phyloP scores from a whole-genome alignment of 2,113 vertebrate genomes.

The Capricornis sumatraensis region DNA sequence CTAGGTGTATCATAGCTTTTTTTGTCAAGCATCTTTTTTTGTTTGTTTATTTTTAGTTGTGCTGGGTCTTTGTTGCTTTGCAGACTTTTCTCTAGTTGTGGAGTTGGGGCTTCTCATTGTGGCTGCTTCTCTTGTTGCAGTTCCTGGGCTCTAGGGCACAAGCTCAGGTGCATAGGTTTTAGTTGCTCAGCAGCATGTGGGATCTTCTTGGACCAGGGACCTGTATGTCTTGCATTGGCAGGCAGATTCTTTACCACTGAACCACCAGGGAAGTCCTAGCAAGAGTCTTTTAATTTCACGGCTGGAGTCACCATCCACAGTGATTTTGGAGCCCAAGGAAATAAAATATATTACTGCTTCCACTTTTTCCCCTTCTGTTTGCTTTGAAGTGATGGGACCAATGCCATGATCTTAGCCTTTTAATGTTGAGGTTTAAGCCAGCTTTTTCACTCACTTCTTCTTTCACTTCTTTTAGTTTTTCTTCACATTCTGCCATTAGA shows the following conservation, averaged over 20 bases:
- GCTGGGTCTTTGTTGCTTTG: neutral
- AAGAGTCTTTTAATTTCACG: neutral
- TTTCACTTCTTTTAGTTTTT: neutral
- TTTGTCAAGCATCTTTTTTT: neutral
- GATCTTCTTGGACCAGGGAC: neutral
- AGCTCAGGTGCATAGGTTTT: neutral
- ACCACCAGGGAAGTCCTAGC: neutral
- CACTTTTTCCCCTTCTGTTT: neutral
- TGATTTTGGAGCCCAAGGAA: neutral
- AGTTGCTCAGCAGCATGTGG: neutral
- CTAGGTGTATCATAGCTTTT: neutral
- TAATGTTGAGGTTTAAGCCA: neutral
- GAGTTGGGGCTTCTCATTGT: neutral
- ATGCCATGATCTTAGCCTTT: neutral
- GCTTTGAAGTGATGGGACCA: neutral
- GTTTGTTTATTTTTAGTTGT: neutral
- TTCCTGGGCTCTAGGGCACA: neutral
- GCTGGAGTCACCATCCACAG: neutral
- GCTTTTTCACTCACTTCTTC: neutral
- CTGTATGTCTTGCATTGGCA: neutral
- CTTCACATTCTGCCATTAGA: neutral
- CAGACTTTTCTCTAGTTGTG: neutral
- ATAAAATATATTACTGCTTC: neutral
- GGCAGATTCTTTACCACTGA: neutral
- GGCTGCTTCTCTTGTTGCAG: neutral